Conservation (phyloP, 92 coral and sea anemone genomes). For the Ricordea florida region DNA sequence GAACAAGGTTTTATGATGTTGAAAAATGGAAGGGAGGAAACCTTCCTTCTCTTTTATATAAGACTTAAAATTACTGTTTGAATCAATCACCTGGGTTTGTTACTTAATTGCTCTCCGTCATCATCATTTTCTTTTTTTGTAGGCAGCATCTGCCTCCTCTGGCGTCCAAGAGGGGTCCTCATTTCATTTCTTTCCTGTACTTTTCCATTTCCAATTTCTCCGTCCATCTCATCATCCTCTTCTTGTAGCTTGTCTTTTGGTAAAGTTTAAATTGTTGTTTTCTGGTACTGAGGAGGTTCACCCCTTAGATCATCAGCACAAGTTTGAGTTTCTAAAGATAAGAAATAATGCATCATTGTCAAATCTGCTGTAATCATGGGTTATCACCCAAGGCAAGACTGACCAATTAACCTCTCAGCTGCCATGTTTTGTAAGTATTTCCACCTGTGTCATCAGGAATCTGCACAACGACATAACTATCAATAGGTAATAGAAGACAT, state of each 20-base stretch:
- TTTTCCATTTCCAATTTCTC: slow-evolving; percentile 10
- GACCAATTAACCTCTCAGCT: not conserved
- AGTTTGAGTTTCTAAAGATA: slow-evolving; percentile 17
- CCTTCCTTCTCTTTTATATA: too few relatives aligned
- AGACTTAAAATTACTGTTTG: too few relatives aligned
- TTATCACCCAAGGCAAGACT: slow-evolving; percentile 2
- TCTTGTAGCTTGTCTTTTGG: not conserved
- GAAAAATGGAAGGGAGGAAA: not conserved
- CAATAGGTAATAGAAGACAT: not conserved
- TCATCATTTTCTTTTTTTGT: slow-evolving; percentile 19
- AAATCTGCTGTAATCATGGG: not conserved
- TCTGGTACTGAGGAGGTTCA: too few relatives aligned
- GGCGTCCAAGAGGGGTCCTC: slow-evolving; percentile 40
- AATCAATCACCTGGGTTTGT: slow-evolving; percentile 29
- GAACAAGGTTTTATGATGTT: not conserved
- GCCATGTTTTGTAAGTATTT: not conserved
- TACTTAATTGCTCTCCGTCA: slow-evolving; percentile 1
- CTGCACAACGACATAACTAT: not conserved
- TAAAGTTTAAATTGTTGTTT: too few relatives aligned
- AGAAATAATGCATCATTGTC: not conserved
- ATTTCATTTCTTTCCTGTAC: slow-evolving; percentile 3
- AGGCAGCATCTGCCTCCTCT: slow-evolving; percentile 14
- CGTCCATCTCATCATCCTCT: slow-evolving; percentile 2
- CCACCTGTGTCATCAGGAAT: not conserved
- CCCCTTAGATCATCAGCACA: not conserved